These are phyloP conservation scores for Tricholauxania praeusta DNA, from an alignment of 2,888 invertebrate genomes.

Conservation along the genomic window DNA sequence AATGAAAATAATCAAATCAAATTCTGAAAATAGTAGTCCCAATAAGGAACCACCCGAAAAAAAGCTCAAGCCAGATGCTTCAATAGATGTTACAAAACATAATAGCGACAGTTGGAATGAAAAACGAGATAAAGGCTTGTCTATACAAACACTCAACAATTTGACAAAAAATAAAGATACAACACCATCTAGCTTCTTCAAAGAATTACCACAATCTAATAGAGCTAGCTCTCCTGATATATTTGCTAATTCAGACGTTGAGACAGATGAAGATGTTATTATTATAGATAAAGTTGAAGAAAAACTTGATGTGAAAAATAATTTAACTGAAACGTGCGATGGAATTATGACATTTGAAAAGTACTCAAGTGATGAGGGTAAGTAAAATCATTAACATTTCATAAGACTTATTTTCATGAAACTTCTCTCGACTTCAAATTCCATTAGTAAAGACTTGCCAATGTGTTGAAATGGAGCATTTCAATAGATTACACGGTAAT, in stretches of 20 bases:
- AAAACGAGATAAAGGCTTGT: not conserved
- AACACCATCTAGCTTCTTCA: not conserved
- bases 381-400: constrained; percentile 10
- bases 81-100: not conserved
- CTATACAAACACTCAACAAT: no score
- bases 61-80: constrained; percentile 26
- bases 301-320: not conserved
- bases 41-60: constrained; percentile 51
- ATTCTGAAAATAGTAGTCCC: constrained; percentile 40
- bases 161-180: no score
- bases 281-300: not conserved
- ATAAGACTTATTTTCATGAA: not conserved
- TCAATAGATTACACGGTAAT: constrained; percentile 34
- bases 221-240: constrained; percentile 63
- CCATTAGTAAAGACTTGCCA: constrained; percentile 60
- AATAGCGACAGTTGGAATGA: not conserved
- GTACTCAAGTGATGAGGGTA: constrained; percentile 65
- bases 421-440: constrained; percentile 21
- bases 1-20: not conserved
- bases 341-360: constrained; percentile 56
- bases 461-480: constrained; percentile 3
- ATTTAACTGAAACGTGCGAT: not conserved
- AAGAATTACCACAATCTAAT: constrained; percentile 41
- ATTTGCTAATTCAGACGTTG: constrained; percentile 63
- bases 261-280: constrained; percentile 46